Base-by-base conservation (phyloP, 1,140 invertebrate species). In the Brachionus asplanchnoidis region DNA sequence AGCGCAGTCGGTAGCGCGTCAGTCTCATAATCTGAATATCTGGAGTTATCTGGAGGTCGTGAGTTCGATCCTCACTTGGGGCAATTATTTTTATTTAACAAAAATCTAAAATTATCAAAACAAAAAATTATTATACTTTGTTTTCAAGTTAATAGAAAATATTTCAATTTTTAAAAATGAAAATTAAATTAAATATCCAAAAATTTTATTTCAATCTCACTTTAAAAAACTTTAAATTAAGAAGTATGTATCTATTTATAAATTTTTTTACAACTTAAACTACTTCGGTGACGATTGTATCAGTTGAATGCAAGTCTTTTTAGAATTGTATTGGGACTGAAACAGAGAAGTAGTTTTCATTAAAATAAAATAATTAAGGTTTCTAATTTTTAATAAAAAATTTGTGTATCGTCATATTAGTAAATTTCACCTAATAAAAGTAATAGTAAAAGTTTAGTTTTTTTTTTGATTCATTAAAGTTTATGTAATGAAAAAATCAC, bases 1-100 rank as follows among this genome's bases (percentile, higher is more conserved):
- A 68, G 66, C 66, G 66, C 66, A 68, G 66, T 68, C 66, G 66
- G 66, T 68, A 68, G 66, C 66, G 66, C 66, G 66, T 32, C 26
- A 68, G 32, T 32, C 26, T 68, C 32, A 68, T 68, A 40, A 68
- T 68, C 66, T 68, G 66, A 68, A 68, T 32, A 9, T 68, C 26
- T 68, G 66, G 32, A 28, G 66, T 32, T 32, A 68, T 68, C 66
- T 32, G 32, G 32, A 32, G 66, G 66, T 68, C 66, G 32, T 40
- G 66, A 32, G 32, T 32, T 68, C 66, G 66, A 68, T 68, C 66
- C 66, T 68, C 66, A 68, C 32, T 68, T 68, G 66, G 66, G 32
- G 66, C 66, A 68, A 3, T 12, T 1, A 1, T 32, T 68, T 68
- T 68, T 60, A 20, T 2, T 9, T 2, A 20, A 53, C 12, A 50